Conservation (phyloP, 2,797 vertebrate species). For the Enteromius afrohamiltoni region DNA sequence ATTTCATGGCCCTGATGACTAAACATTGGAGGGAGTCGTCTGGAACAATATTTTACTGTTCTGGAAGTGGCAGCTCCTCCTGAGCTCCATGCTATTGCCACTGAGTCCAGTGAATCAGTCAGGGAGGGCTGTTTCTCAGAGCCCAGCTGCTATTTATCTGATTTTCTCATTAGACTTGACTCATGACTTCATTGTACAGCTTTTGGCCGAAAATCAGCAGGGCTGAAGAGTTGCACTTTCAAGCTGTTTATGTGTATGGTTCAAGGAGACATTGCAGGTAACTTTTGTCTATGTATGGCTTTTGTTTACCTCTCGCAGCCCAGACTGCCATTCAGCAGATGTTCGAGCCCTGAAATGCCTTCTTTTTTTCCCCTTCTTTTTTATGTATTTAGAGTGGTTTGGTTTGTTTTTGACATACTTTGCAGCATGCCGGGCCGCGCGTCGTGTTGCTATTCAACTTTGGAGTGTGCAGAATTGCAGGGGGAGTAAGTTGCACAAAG, state of each 20-base stretch:
- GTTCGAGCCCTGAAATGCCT: constrained; percentile 46
- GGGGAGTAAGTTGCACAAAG: constrained; percentile 43
- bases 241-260: constrained; percentile 46
- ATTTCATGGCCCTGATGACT: constrained; percentile 87
- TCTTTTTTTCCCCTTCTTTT: constrained; percentile 9
- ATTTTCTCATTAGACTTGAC: constrained; percentile 85
- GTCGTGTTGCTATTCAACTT: constrained; percentile 54
- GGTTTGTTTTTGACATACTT: constrained; percentile 57
- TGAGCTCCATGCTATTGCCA: constrained; percentile 76
- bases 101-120: constrained; percentile 83
- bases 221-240: constrained; percentile 64
- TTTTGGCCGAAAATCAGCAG: constrained; percentile 70
- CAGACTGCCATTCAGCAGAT: constrained; percentile 42
- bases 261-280: constrained; percentile 44
- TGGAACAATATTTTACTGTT: constrained; percentile 91
- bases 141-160: constrained; percentile 84
- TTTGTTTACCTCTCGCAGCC: constrained; percentile 38
- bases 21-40: constrained; percentile 81
- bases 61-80: constrained; percentile 78
- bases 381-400: constrained; percentile 21
- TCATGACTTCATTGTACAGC: constrained; percentile 81
- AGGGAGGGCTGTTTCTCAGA: constrained; percentile 72
- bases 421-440: constrained; percentile 38
- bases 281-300: constrained; percentile 49
- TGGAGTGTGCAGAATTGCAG: constrained; percentile 51